Base-by-base conservation (phyloP, 2,888 invertebrate species). In the Tetragonula carbonaria region DNA sequence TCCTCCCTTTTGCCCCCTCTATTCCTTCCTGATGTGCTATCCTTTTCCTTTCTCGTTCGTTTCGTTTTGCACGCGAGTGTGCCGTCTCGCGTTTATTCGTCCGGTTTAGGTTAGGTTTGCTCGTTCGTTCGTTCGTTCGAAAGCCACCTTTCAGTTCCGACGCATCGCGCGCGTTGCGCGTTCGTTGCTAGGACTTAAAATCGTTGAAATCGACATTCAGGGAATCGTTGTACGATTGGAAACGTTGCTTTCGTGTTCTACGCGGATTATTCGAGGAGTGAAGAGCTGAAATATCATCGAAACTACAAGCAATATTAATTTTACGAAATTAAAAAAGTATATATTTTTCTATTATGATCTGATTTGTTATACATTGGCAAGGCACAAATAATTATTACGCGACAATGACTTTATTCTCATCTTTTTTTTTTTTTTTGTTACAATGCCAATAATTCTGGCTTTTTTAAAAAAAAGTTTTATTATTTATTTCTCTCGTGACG, bases 41-140 rank as follows among this genome's bases (percentile, higher is more conserved):
- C 21, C 13, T 28, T 53, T 71, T 33, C 5, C 0, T 4, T 16
- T 33, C 6, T 4, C 14, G n/a, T n/a, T 13, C 21, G 28, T 50
- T 23, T 18, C 21, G 50, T 51, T 74, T 74, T 53, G 33, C 23
- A 45, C 74, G 16, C 74, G 8, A 51, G 51, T 13, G 51, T 65
- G 28, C 3, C 2, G 33, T 33, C 38, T 74, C 74, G 51, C 4
- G 33, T 66, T 66, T 74, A 65, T 55, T 66, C 45, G 74, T 74
- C 62, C 65, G 38, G 33, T 65, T 65, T 53, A 53, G 14, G 18
- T 65, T 53, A 53, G 14, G 18, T 74, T 74, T 23, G 73, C 21
- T 45, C 59, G 18, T 14, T 73, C 45, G 62, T 28, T 16, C 50
- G 50, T 6, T 45, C 23, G 28, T n/a, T 33, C 23, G 23, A 23